phyloP scores from a whole-genome alignment of 2,888 invertebrate species.

The Aphrophora alni region DNA sequence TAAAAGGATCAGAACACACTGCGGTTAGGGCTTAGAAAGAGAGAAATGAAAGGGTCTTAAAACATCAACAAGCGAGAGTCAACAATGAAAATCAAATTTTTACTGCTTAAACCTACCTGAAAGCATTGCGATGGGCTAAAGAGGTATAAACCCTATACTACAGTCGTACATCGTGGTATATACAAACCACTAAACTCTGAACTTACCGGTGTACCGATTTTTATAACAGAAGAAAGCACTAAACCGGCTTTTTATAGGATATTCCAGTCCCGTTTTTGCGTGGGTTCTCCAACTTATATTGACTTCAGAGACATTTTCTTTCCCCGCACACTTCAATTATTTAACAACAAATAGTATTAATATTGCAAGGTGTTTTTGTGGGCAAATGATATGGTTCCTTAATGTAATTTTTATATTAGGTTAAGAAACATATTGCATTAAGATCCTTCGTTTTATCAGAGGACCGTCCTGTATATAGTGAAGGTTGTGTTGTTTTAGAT shows the following conservation, averaged over 20 bases:
- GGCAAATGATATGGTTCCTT: too few relatives aligned
- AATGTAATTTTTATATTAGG: too few relatives aligned
- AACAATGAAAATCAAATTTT: slow-evolving; percentile 42
- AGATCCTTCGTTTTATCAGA: not conserved
- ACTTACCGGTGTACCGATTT: slow-evolving; percentile 37
- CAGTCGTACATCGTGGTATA: not conserved
- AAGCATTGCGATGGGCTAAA: slow-evolving; percentile 13
- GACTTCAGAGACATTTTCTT: not conserved
- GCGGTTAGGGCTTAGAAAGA: not conserved
- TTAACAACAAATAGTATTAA: not conserved
- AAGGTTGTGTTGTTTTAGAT: too few relatives aligned
- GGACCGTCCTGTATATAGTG: too few relatives aligned
- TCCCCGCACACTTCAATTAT: not conserved
- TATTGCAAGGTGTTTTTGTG: not conserved
- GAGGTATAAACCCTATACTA: not conserved
- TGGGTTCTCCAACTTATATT: not conserved
- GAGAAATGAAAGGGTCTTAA: slow-evolving; percentile 19
- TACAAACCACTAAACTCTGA: slow-evolving; percentile 2
- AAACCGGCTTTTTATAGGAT: slow-evolving; percentile 32
- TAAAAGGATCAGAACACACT: not conserved
- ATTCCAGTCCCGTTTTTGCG: not conserved
- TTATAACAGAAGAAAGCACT: slow-evolving; percentile 33
- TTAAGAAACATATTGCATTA: not conserved
- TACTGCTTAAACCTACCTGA: slow-evolving; percentile 35
- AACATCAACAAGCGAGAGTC: slow-evolving; percentile 35